A percentile compares a stretch with the other conserved stretches of the same genome.
Evolutionary conservation across 2,797 vertebrate species (phyloP).

Genomic region (Leptatherina wallacei): DNA sequence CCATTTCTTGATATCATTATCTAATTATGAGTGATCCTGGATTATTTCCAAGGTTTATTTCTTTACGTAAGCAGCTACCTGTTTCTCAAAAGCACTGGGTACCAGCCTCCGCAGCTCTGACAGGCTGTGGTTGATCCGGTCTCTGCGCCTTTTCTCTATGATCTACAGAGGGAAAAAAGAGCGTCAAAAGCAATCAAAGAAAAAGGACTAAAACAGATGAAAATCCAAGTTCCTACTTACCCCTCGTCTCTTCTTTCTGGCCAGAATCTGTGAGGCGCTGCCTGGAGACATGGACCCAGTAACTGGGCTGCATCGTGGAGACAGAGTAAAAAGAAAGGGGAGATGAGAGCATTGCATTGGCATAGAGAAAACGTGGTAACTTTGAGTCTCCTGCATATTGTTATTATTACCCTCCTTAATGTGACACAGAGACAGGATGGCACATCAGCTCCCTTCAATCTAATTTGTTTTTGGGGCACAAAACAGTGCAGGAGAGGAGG

Average conservation of each 20-base stretch:
- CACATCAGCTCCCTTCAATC: constrained; percentile 80
- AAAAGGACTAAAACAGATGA: constrained; percentile 31
- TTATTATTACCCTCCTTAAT: constrained; percentile 83
- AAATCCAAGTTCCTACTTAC: constrained; percentile 80
- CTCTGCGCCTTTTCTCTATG: constrained; percentile 93
- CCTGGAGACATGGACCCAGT: constrained; percentile 91
- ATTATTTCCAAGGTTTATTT: neutral
- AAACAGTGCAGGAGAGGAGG: constrained; percentile 57
- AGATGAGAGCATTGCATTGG: constrained; percentile 30
- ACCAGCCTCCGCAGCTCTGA: constrained; percentile 92
- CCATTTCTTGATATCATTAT: neutral
- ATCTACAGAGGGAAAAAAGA: constrained; percentile 78
- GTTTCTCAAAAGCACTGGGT: constrained; percentile 93
- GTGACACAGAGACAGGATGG: constrained; percentile 79
- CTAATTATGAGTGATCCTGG: neutral
- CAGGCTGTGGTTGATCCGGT: constrained; percentile 96
- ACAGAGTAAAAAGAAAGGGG: constrained; percentile 53
- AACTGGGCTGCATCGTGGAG: constrained; percentile 84
- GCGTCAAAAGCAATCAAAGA: constrained; percentile 17
- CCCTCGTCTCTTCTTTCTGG: constrained; percentile 95
- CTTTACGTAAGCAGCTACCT: constrained; percentile 75
- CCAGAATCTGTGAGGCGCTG: constrained; percentile 91
- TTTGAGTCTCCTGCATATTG: constrained; percentile 82
- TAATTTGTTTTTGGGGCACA: constrained; percentile 76
- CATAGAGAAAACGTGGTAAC: constrained; percentile 59